Evolutionary conservation across 2,113 vertebrate species (phyloP).

Genomic region (Microcebus jonahi): DNA sequence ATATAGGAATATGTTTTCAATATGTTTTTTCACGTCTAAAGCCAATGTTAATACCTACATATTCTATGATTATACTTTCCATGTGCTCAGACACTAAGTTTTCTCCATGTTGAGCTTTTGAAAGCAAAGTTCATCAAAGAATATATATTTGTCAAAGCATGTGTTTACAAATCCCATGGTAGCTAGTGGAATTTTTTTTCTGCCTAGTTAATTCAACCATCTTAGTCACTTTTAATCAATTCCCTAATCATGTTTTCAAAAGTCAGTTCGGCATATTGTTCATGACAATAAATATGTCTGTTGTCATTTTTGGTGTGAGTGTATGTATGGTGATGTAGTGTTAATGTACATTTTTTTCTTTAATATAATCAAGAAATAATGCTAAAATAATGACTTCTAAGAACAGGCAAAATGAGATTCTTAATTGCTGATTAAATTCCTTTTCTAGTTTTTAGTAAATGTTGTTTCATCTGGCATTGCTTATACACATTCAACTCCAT

Average conservation of each 20-base stretch:
- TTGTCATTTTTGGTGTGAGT: constrained; percentile 75
- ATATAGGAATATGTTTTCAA: neutral
- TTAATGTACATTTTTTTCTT: constrained; percentile 82
- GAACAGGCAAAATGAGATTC: constrained; percentile 78
- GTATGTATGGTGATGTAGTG: constrained; percentile 77
- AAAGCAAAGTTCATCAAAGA: constrained; percentile 25
- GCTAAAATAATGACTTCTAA: constrained; percentile 85
- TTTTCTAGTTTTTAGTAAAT: constrained; percentile 83
- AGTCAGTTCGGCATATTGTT: constrained; percentile 72
- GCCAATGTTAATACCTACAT: neutral
- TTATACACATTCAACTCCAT: constrained; percentile 77
- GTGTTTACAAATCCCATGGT: constrained; percentile 24
- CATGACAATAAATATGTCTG: constrained; percentile 74
- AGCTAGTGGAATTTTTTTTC: constrained; percentile 43
- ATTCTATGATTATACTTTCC: neutral
- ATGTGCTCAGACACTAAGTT: neutral
- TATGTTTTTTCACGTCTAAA: neutral
- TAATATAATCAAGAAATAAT: constrained; percentile 83
- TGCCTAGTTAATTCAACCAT: constrained; percentile 57
- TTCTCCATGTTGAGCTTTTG: neutral
- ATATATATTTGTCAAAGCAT: neutral
- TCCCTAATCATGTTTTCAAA: constrained; percentile 76
- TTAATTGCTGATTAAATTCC: constrained; percentile 84
- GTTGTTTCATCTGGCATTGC: constrained; percentile 78
- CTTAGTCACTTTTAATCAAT: constrained; percentile 79